Evolutionary conservation across 1,140 invertebrate genomes (phyloP).

Genomic region (honey bee (Apis mellifera)): DNA sequence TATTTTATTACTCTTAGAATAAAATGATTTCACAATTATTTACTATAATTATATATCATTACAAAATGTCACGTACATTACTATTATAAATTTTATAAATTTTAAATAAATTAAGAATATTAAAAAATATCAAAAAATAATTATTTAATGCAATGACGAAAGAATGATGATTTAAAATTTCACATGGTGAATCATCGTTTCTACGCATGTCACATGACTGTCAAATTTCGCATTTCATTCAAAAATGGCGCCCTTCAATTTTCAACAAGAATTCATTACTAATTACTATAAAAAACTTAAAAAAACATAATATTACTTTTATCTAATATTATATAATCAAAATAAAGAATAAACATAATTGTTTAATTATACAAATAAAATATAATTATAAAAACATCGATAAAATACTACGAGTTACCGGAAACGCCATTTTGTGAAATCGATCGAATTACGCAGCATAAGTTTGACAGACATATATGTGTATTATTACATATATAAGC

Average conservation of each 20-base stretch:
- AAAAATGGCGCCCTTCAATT: conserved; percentile 59
- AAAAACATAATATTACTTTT: neutral
- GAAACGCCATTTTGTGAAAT: conserved; percentile 38
- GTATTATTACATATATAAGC: conserved; percentile 27
- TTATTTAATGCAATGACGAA: neutral
- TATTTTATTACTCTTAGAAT: neutral
- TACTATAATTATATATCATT: too few species aligned
- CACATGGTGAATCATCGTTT: conserved; percentile 54
- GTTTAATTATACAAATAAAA: neutral
- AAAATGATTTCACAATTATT: too few species aligned
- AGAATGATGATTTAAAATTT: neutral
- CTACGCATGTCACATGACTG: conserved; percentile 46
- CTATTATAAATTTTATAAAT: neutral
- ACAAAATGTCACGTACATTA: too few species aligned
- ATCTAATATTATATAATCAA: neutral
- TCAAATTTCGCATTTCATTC: conserved; percentile 66
- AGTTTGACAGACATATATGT: neutral
- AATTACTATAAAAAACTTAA: neutral
- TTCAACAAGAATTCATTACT: neutral
- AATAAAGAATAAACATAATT: neutral
- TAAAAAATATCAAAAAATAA: neutral
- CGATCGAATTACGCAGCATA: neutral
- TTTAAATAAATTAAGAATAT: neutral
- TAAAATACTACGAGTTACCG: neutral
- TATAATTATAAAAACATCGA: neutral